Percentiles rank a stretch among this genome's conserved stretches.
These are phyloP conservation scores for Geopemphigus sp. DNA, from an alignment of 1,140 invertebrate species.

Conservation along the genomic window DNA sequence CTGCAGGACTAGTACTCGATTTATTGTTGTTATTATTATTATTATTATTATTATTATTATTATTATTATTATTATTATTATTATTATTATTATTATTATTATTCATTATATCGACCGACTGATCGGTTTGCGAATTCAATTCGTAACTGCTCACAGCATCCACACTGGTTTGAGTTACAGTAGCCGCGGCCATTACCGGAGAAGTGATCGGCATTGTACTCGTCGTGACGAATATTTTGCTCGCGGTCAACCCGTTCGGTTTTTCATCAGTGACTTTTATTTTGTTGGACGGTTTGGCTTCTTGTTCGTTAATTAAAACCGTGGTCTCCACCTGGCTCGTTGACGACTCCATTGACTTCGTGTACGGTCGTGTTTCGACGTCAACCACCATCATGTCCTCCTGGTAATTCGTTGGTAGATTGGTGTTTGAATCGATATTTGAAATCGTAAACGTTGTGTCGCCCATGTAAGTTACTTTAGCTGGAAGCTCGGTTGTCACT, in stretches of 20 bases:
- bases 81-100: no score
- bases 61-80: no score
- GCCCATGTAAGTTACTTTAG: slow-evolving; percentile 25
- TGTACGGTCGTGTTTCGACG: slow-evolving; percentile 1
- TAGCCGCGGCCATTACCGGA: neutral
- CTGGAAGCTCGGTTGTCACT: slow-evolving; percentile 3
- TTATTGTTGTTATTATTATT: neutral
- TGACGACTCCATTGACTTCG: slow-evolving; percentile 10
- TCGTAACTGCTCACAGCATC: neutral
- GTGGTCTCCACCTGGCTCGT: slow-evolving; percentile 5
- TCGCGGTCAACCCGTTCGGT: neutral
- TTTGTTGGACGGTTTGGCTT: slow-evolving; percentile 5
- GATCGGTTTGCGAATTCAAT: neutral
- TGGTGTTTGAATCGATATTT: slow-evolving; percentile 10
- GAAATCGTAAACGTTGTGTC: slow-evolving; percentile 27
- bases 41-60: no score
- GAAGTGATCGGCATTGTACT: neutral
- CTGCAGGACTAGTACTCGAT: neutral
- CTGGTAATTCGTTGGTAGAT: slow-evolving; percentile 25
- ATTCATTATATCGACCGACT: neutral
- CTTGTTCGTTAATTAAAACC: neutral
- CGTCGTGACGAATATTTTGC: no score
- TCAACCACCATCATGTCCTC: slow-evolving; percentile 5
- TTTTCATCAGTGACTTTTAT: neutral
- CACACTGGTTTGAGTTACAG: neutral